A percentile compares a stretch with the other conserved stretches of the same genome.
phyloP scores from a whole-genome alignment of 2,888 invertebrate genomes.

The Euzophera pinguis region DNA sequence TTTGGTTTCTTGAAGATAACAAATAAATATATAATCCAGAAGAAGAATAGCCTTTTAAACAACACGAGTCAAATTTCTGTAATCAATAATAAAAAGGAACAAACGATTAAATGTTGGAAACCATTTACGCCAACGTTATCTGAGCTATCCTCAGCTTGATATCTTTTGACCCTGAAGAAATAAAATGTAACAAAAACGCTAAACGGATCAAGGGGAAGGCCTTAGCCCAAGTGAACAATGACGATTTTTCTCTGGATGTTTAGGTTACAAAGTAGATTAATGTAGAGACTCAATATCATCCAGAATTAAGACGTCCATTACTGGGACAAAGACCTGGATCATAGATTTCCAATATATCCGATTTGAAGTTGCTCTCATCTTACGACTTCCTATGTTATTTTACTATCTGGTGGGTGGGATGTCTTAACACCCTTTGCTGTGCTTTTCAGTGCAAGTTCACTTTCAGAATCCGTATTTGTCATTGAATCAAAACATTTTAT shows the following conservation, averaged over 20 bases:
- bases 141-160: not conserved
- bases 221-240: conserved; percentile 9
- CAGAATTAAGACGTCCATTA: no score
- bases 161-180: conserved; percentile 9
- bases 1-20: no score
- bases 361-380: no score
- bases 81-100: not conserved
- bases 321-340: no score
- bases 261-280: not conserved
- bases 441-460: no score
- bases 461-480: no score
- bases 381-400: no score
- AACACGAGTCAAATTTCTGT: not conserved
- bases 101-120: not conserved
- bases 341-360: no score
- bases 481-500: no score
- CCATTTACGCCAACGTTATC: conserved; percentile 4
- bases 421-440: no score
- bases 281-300: no score
- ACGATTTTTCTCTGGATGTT: conserved; percentile 7
- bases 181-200: conserved; percentile 7
- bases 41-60: not conserved
- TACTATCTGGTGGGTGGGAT: no score
- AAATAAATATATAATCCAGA: not conserved
- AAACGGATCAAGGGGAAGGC: conserved; percentile 8